Evolutionary conservation across 2,888 invertebrate species (phyloP).

Genomic region (Caradrina clavipalpis): DNA sequence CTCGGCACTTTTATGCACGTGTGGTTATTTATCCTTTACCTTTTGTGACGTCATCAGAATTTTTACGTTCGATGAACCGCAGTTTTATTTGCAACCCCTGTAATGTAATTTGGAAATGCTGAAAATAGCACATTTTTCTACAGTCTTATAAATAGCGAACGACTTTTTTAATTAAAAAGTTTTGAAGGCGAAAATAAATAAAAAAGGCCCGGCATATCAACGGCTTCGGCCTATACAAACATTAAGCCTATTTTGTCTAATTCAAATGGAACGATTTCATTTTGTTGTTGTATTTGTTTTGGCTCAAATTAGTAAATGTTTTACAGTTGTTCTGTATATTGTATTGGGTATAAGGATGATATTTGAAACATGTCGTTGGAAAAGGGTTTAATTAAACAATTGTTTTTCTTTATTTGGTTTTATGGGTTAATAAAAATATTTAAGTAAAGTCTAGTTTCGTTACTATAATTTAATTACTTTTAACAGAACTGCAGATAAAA

Average conservation of each 20-base stretch:
- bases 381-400: background rate
- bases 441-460: too few relatives aligned
- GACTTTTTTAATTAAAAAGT: constrained; percentile 57
- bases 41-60: constrained; percentile 42
- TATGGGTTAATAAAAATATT: background rate
- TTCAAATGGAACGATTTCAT: constrained; percentile 16
- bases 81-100: constrained; percentile 40
- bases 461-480: too few relatives aligned
- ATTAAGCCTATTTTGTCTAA: constrained; percentile 33
- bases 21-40: constrained; percentile 56
- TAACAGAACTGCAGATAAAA: too few relatives aligned
- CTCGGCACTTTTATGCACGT: constrained; percentile 58
- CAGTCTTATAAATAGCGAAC: constrained; percentile 40
- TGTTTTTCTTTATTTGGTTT: background rate
- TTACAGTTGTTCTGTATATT: constrained; percentile 3
- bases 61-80: constrained; percentile 48
- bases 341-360: background rate
- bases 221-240: constrained; percentile 15
- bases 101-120: constrained; percentile 41
- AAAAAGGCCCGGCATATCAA: constrained; percentile 34
- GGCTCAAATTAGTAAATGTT: constrained; percentile 15
- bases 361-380: background rate
- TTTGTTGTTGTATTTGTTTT: constrained; percentile 25
- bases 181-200: constrained; percentile 32
- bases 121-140: constrained; percentile 37